Conservation (phyloP, 2,113 vertebrate species). For the Chamaea fasciata region DNA sequence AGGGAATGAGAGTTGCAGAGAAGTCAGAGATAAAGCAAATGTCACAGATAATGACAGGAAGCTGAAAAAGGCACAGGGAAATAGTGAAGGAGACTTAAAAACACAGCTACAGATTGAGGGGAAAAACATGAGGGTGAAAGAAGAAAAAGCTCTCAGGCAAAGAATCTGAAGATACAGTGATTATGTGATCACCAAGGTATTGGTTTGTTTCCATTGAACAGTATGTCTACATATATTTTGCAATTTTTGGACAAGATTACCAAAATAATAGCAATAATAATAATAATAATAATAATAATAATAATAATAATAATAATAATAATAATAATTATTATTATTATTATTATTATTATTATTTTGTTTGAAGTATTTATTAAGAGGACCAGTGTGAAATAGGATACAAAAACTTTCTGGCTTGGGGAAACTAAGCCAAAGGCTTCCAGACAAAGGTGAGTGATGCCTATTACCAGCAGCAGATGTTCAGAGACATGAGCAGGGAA, state of each 20-base stretch:
- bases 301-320: neutral
- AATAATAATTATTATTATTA: neutral
- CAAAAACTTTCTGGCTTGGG: neutral
- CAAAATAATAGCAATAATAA: neutral
- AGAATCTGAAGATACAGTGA: neutral
- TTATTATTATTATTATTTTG: neutral
- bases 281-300: neutral
- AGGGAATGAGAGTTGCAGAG: neutral
- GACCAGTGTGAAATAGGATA: neutral
- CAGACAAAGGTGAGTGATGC: neutral
- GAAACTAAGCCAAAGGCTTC: neutral
- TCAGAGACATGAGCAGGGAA: neutral
- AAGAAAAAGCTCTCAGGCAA: neutral
- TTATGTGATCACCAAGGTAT: neutral
- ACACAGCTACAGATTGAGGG: neutral
- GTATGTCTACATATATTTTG: neutral
- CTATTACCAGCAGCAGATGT: neutral
- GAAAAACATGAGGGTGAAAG: neutral
- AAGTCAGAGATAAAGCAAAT: neutral
- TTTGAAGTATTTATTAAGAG: neutral
- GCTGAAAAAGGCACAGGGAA: neutral
- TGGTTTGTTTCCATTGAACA: neutral
- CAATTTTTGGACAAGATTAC: neutral
- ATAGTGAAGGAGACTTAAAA: neutral
- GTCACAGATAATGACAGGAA: neutral